Evolutionary conservation across 2,113 vertebrate genomes (phyloP), one percentile per base, ranked within the genome.

Genomic region (Myanophis thanlyinensis): DNA sequence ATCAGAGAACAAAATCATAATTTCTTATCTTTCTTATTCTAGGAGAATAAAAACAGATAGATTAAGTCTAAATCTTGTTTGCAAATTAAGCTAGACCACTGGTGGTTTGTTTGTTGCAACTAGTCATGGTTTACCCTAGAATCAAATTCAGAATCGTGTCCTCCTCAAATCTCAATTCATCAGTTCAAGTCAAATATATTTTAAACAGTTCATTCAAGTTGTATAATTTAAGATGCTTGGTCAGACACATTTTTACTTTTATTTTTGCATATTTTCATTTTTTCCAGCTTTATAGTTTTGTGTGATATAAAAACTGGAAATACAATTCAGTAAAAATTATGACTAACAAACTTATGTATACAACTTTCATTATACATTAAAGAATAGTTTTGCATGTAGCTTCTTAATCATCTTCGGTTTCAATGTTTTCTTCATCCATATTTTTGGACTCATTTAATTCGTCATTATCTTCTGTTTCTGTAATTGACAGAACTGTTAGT

Each of bases 391-490:
- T 80, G 73, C 35, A 80, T 80, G 44, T 5, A 44, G 12, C 1
- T 22, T 94, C 95, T 89, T 93, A 84, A 88, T 46, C 62, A 52
- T 89, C 87, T 44, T 90, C 86, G 30, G 25, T 22, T 3, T 93
- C 40, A 9, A 22, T 12, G 53, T 93, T 87, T 90, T 48, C 86
- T 52, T 85, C 87, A 86, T 91, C 87, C 1, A n/a, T 11, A 48
- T 47, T 91, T 86, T 46, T 80, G 49, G 11, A 30, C 52, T 54
- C 51, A 85, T 48, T 40, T 59, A 49, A 49, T 73, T 80, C 67
- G 3, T 80, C 67, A 44, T 15, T 52, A 62, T 2, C 93, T 35
- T 67, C 87, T 18, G 67, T 25, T 48, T 89, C 73, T 91, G 35
- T n/a, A 22, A 51, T 2, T 35, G 59, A 91, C 27, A 67, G 67